phyloP scores from a whole-genome alignment of 2,797 vertebrate genomes.

The Antrozous pallidus region DNA sequence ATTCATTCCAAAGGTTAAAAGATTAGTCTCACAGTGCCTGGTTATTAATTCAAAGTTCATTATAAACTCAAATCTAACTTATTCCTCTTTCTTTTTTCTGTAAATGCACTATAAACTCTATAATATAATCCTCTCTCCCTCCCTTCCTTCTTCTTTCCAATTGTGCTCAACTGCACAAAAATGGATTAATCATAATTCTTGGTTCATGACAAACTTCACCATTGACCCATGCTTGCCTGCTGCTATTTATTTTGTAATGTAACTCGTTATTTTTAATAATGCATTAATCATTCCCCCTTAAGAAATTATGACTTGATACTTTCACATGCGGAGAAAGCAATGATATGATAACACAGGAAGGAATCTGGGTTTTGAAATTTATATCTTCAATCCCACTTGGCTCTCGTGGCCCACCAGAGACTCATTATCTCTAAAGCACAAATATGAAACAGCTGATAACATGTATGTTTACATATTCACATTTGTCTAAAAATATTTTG shows the following conservation, averaged over 20 bases:
- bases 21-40: neutral
- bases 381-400: constrained; percentile 13
- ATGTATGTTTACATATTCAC: constrained; percentile 50
- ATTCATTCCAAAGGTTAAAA: neutral
- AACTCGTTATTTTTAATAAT: constrained; percentile 47
- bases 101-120: neutral
- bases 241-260: constrained; percentile 12
- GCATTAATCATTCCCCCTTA: neutral
- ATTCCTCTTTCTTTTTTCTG: neutral
- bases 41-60: neutral
- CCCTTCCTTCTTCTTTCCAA: neutral
- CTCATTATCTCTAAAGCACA: constrained; percentile 45
- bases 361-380: constrained; percentile 50
- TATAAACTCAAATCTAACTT: neutral
- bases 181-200: constrained; percentile 2
- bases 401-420: neutral
- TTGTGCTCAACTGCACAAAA: neutral
- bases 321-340: constrained; percentile 47
- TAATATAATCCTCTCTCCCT: neutral
- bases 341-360: constrained; percentile 34
- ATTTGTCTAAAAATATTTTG: constrained; percentile 48
- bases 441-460: constrained; percentile 49
- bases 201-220: constrained; percentile 34
- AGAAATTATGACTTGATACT: constrained; percentile 38
- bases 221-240: neutral